phyloP scores from a whole-genome alignment of 2,888 invertebrate species.

The Ecliptopera silaceata region DNA sequence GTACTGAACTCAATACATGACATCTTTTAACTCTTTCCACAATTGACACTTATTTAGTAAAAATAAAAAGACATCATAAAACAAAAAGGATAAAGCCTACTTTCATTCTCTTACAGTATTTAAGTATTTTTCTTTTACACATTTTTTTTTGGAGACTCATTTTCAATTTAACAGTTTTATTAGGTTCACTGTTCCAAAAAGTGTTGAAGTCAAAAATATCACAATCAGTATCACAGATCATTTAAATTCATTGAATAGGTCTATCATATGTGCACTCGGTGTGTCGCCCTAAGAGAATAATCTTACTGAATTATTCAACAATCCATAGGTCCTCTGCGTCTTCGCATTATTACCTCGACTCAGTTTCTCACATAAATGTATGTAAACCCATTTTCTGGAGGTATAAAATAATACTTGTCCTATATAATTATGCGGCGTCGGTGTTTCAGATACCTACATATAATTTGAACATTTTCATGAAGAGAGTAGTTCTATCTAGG shows the following conservation, averaged over 20 bases:
- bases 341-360: conserved; percentile 35
- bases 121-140: too few species aligned
- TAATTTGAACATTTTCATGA: too few species aligned
- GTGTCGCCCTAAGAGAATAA: conserved; percentile 56
- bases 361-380: conserved; percentile 26
- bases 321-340: conserved; percentile 45
- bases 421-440: background rate
- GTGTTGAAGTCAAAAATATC: background rate
- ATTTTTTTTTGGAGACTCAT: too few species aligned
- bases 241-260: conserved; percentile 58
- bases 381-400: conserved; percentile 17
- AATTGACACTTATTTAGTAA: too few species aligned
- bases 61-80: too few species aligned
- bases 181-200: background rate
- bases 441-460: too few species aligned
- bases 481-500: too few species aligned
- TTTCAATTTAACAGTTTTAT: too few species aligned
- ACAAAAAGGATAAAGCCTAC: too few species aligned
- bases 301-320: conserved; percentile 68
- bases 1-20: too few species aligned
- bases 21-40: too few species aligned
- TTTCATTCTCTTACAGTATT: too few species aligned
- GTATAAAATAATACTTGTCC: conserved; percentile 1
- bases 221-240: conserved; percentile 28
- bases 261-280: conserved; percentile 53